Percentiles rank a stretch among this genome's conserved stretches.
Conservation (phyloP, 1,140 invertebrate genomes). For the Steinernema khuongi region DNA sequence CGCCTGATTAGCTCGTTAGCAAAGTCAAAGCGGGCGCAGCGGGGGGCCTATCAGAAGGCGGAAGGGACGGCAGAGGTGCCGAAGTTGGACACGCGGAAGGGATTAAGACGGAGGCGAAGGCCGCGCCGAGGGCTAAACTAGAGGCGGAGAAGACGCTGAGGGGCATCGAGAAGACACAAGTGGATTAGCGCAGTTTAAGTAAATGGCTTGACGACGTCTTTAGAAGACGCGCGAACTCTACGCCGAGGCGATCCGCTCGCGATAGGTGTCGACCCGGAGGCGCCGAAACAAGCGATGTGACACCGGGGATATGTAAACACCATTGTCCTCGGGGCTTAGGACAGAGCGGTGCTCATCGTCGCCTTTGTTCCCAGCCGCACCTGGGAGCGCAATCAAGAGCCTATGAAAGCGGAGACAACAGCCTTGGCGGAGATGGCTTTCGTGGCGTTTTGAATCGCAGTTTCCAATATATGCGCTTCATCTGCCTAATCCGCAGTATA, state of each 20-base stretch:
- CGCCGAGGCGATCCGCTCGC: not conserved
- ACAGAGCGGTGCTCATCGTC: no score
- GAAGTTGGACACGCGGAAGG: constrained; percentile 11
- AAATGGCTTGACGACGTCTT: constrained; percentile 9
- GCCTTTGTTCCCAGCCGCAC: no score
- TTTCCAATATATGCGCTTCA: no score
- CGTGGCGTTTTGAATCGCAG: no score
- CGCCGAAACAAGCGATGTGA: no score
- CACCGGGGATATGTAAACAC: no score
- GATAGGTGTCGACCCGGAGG: not conserved
- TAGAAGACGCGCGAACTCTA: constrained; percentile 1
- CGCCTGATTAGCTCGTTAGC: constrained; percentile 13
- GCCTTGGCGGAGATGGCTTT: no score
- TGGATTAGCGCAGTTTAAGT: constrained; percentile 10
- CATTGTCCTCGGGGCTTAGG: no score
- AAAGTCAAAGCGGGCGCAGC: not conserved
- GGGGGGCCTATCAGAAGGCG: constrained; percentile 9
- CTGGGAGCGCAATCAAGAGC: no score
- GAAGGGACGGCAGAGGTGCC: not conserved
- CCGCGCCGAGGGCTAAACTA: not conserved
- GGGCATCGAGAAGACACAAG: constrained; percentile 10
- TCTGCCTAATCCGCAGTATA: no score
- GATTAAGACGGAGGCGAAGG: not conserved
- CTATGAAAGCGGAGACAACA: no score
- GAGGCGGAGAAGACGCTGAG: not conserved